phyloP scores from a whole-genome alignment of 2,797 vertebrate genomes.

The Mycteria americana region DNA sequence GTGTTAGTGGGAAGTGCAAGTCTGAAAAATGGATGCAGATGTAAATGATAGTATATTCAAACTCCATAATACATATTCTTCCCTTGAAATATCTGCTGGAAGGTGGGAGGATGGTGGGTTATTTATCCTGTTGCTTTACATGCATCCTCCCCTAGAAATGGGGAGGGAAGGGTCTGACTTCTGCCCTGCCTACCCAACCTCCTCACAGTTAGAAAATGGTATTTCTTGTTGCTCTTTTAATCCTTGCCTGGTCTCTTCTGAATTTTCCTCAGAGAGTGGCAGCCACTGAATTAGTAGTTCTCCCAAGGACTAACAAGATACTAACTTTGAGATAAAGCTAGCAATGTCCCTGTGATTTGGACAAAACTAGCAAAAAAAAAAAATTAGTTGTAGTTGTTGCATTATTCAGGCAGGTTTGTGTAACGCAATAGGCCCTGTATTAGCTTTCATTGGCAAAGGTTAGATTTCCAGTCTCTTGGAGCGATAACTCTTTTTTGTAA shows the following conservation, averaged over 20 bases:
- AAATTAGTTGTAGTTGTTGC: neutral
- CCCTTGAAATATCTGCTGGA: neutral
- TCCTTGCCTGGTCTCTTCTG: neutral
- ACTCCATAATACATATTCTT: neutral
- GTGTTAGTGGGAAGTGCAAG: neutral
- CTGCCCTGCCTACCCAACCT: neutral
- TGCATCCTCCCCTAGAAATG: neutral
- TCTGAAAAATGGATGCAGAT: accelerated
- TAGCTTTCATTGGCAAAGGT: neutral
- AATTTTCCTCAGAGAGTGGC: neutral
- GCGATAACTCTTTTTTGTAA: neutral
- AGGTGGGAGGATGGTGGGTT: neutral
- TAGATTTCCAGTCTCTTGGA: neutral
- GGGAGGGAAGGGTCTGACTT: neutral
- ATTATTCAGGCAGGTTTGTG: neutral
- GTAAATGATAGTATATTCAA: neutral
- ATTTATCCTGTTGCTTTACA: neutral
- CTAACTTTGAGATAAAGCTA: neutral
- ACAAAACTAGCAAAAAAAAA: neutral
- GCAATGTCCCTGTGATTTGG: neutral
- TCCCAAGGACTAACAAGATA: neutral
- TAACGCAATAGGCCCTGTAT: neutral
- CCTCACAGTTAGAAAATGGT: accelerated
- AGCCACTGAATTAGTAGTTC: neutral
- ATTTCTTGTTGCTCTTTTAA: neutral